Base-by-base conservation (phyloP, 1,140 invertebrate genomes). In the Aphelenchoides fujianensis region DNA sequence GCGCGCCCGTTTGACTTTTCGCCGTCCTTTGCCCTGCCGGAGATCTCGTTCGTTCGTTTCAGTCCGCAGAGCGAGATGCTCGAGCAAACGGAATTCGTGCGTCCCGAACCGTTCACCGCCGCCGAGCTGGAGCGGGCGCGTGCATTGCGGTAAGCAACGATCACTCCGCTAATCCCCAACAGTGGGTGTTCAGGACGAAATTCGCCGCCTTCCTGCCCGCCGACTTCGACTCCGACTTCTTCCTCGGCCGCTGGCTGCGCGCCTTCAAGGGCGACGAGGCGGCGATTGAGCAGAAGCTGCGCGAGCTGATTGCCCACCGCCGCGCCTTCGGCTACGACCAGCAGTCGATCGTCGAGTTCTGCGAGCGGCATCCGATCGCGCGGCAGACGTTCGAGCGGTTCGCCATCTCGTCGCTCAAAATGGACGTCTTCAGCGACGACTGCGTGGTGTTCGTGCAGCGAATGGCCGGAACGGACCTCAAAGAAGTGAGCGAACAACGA, bases 301-400 rank as follows among this genome's bases (percentile, higher is more conserved):
- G 53, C 16, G 74, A 76, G 34, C 32, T 78, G 19, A 73, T 77
- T 27, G 69, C 31, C 5, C 74, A 75, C 48, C 35, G 74, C 7
- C 28, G 55, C 28, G 69, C 70, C 3, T 66, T 75, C 1, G 74
- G 69, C 30, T 75, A 75, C 74, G 53, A 57, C 23, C 53, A 37
- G 34, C 32, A 36, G 9, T 66, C 70, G 31, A 72, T 71, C 28
- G 34, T 74, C 28, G 9, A 77, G 53, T 54, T 37, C 19, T 78
- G 75, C 54, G 30, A 66, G 30, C 9, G n/a, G 12, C 32, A 73
- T 32, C 30, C 73, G 34, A 61, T 75, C 32, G 75, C 74, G 16
- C 48, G 74, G 23, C 54, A 73, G 35, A 75, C 73, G 28, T 75
- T 75, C 72, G 73, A 75, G 69, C 32, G 73, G 32, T 76, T 76